phyloP scores from a whole-genome alignment of 2,797 vertebrate species.

The Pristis pectinata region DNA sequence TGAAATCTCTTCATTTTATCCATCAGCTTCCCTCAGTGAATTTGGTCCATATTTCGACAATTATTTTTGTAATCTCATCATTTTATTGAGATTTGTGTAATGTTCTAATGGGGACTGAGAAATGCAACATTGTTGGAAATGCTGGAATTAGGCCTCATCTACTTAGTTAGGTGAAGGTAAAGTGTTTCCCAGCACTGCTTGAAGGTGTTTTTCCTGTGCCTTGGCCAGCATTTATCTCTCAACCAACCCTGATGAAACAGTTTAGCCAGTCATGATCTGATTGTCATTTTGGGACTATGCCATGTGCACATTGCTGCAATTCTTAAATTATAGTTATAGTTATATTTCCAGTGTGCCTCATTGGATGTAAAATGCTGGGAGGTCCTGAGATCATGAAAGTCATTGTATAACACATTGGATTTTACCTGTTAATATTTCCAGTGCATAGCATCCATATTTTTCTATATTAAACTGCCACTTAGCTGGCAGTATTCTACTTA shows the following conservation, averaged over 20 bases:
- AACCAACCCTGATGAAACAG: neutral
- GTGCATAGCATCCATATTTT: neutral
- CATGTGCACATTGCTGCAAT: neutral
- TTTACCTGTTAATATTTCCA: too few species aligned
- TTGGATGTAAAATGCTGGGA: too few species aligned
- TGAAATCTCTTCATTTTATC: neutral
- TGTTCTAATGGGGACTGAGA: too few species aligned
- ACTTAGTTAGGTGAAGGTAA: neutral
- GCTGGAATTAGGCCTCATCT: neutral
- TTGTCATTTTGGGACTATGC: neutral
- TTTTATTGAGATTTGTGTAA: neutral
- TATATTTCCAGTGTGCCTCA: neutral
- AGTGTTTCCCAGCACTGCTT: neutral
- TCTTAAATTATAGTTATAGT: neutral
- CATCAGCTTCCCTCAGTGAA: neutral
- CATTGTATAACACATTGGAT: neutral
- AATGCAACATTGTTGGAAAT: neutral
- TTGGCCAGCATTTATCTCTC: neutral
- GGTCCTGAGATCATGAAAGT: neutral
- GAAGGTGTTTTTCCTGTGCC: neutral
- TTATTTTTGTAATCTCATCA: neutral
- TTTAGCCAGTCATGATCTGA: neutral
- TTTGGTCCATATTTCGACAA: neutral
- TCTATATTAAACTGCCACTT: neutral
- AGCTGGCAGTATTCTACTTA: neutral